Conservation (phyloP, 2,888 invertebrate genomes). For the Stenotaenia linearis region DNA sequence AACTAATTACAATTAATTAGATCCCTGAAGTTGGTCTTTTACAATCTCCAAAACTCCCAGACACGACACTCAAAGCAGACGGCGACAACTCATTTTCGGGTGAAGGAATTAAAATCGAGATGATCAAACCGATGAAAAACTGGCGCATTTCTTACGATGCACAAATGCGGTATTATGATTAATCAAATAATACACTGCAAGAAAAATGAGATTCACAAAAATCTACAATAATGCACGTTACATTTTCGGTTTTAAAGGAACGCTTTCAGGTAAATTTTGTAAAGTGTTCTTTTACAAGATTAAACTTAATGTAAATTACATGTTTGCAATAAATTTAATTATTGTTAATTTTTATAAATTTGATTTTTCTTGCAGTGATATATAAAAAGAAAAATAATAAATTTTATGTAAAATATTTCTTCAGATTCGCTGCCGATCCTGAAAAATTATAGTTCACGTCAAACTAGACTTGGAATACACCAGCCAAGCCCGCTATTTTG, state of each 20-base stretch:
- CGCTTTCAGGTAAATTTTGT: no score
- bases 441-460: background rate
- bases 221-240: no score
- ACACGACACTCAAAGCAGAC: background rate
- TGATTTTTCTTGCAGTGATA: no score
- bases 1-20: background rate
- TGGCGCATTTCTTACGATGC: background rate
- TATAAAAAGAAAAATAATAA: no score
- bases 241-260: no score
- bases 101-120: background rate
- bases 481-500: background rate
- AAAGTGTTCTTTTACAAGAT: no score
- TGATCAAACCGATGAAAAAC: background rate
- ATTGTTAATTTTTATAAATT: no score
- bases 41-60: background rate
- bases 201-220: no score
- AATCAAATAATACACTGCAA: no score
- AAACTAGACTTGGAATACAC: background rate
- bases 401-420: no score
- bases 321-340: no score
- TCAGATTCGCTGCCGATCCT: background rate
- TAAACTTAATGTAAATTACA: no score
- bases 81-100: background rate
- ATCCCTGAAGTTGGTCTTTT: background rate
- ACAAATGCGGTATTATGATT: background rate